Base-by-base conservation (phyloP, 1,140 invertebrate species). In the Palaemon carinicauda region DNA sequence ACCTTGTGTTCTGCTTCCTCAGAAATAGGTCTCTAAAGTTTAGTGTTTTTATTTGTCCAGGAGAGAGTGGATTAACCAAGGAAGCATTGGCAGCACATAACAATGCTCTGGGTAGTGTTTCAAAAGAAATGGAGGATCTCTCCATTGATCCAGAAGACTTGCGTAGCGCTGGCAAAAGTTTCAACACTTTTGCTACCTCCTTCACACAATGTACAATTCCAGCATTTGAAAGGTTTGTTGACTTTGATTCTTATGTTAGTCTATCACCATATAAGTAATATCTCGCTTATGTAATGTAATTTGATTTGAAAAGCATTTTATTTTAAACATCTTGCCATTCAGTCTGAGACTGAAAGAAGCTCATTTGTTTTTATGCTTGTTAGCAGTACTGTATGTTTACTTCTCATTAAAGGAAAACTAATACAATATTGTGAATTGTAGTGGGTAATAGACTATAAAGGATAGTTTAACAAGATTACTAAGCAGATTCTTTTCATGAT, bases 151-250 rank as follows among this genome's bases (percentile, higher is more conserved):
- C 82, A 10, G 87, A 88, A 21, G 54, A 81, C 7, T 19, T 51
- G 3, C 78, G 51, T 12, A 73, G 56, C 19, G 60, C 56, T 33
- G 87, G 87, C 4, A 83, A 69, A 69, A 79, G 75, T n/a, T 88
- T 79, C 29, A 88, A 88, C 29, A 88, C 87, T 1, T 88, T 88
- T 82, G 87, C 87, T 7, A 80, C 87, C 0, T 73, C 71, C 21
- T 73, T 88, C 31, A 80, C 81, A 7, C 51, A 56, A 12, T 88
- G 87, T 56, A 83, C 87, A 14, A 69, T 88, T 5, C 87, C 87
- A n/a, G 87, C 87, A 1, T 88, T 88, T 82, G 87, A 88, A 56
- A 88, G 71, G 87, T 88, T 7, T 83, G 87, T 69, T n/a, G n/a
- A n/a, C n/a, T n/a, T n/a, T n/a, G n/a, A n/a, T n/a, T n/a, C n/a